These are phyloP conservation scores for Colinus virginianus DNA, from an alignment of 2,113 vertebrate genomes.

Conservation along the genomic window DNA sequence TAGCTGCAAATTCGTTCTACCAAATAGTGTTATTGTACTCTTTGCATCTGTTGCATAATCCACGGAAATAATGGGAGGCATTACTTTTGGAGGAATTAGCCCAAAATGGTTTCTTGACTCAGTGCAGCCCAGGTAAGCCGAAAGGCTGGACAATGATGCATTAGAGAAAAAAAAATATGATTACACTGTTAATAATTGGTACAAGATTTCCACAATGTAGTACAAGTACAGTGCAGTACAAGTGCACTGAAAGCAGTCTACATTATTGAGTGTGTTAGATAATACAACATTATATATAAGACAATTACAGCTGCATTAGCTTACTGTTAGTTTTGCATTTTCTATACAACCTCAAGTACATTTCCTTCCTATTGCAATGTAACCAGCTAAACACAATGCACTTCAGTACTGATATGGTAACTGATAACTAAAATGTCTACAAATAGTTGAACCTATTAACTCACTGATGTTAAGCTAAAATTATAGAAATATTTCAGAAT, in stretches of 20 bases:
- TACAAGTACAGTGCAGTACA: neutral
- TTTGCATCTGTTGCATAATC: no score
- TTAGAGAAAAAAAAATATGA: neutral
- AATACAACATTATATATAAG: constrained; percentile 3
- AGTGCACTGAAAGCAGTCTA: neutral
- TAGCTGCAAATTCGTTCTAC: no score
- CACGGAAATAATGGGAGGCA: no score
- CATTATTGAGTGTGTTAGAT: neutral
- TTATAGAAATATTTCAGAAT: neutral
- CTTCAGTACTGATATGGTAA: constrained; percentile 19
- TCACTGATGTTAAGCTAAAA: neutral
- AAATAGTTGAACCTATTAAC: neutral
- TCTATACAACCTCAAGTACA: neutral
- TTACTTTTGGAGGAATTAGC: no score
- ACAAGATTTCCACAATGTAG: neutral
- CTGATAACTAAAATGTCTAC: neutral
- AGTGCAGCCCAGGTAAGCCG: no score
- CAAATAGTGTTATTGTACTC: no score
- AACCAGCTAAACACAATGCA: neutral
- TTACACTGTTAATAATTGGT: neutral
- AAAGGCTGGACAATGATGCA: neutral
- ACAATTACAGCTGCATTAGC: constrained; percentile 36
- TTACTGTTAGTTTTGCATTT: neutral
- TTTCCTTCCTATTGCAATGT: constrained; percentile 10
- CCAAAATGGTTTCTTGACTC: no score